Evolutionary conservation across 2,888 invertebrate genomes (phyloP).

Genomic region (Tachystola acroxantha): DNA sequence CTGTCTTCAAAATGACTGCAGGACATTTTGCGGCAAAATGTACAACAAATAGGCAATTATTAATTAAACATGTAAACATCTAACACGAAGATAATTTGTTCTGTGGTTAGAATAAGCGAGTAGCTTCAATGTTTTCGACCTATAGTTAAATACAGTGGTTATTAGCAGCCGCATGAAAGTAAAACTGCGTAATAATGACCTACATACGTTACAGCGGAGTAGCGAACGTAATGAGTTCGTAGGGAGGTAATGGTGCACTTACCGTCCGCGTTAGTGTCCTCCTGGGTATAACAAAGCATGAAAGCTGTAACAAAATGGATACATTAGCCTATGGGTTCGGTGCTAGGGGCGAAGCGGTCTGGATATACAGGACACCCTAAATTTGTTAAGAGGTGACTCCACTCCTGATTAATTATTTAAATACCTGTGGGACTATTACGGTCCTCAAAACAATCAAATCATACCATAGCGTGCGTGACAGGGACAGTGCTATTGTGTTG

Average conservation of each 20-base stretch:
- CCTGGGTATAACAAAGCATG: slow-evolving; percentile 96
- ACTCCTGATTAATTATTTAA: too few relatives aligned
- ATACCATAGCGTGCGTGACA: too few relatives aligned
- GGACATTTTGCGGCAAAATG: too few relatives aligned
- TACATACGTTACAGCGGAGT: slow-evolving; percentile 58
- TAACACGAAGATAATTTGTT: slow-evolving; percentile 16
- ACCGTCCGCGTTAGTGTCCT: slow-evolving; percentile 94
- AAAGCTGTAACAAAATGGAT: slow-evolving; percentile 87
- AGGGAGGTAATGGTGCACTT: slow-evolving; percentile 59
- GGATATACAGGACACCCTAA: too few relatives aligned
- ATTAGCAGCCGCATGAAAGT: slow-evolving; percentile 61
- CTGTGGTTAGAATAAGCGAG: slow-evolving; percentile 60
- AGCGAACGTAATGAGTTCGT: slow-evolving; percentile 42
- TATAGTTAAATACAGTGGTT: slow-evolving; percentile 49
- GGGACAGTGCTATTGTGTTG: too few relatives aligned
- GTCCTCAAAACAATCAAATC: too few relatives aligned
- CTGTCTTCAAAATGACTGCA: too few relatives aligned
- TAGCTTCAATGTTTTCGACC: slow-evolving; percentile 49
- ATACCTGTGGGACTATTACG: too few relatives aligned
- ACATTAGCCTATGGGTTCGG: slow-evolving; percentile 31
- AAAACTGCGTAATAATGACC: slow-evolving; percentile 34
- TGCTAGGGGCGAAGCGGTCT: slow-evolving; percentile 4
- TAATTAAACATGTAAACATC: too few relatives aligned
- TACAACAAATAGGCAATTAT: too few relatives aligned
- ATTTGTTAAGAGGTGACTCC: too few relatives aligned